These are phyloP conservation scores for Rhopilema esculentum DNA, from an alignment of 30 jellyfish, hydroid and myxozoan species.

Conservation along the genomic window DNA sequence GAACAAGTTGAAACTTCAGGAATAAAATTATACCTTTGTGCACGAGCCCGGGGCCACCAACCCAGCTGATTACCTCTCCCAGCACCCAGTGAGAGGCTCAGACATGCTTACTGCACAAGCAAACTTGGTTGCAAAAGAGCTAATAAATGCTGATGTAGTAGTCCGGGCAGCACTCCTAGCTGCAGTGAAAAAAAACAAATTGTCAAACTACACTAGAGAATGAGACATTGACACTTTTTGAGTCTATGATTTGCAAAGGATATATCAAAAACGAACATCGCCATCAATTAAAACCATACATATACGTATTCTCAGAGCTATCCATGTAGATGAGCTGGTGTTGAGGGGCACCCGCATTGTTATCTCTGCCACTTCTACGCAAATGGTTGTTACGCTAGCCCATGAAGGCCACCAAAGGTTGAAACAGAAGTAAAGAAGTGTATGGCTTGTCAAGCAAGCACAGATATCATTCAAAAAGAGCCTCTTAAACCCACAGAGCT, in stretches of 20 bases:
- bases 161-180: not conserved
- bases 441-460: too few relatives aligned
- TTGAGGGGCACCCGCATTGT: too few relatives aligned
- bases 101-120: slow-evolving; percentile 4
- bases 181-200: slow-evolving; percentile 9
- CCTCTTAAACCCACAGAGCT: not conserved
- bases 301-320: not conserved
- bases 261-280: slow-evolving; percentile 5
- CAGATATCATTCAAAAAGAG: too few relatives aligned
- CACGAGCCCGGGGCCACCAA: slow-evolving; percentile 23
- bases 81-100: slow-evolving; percentile 11
- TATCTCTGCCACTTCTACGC: too few relatives aligned
- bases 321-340: slow-evolving; percentile 17
- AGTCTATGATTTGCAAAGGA: slow-evolving; percentile 1
- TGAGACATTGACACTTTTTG: slow-evolving; percentile 9
- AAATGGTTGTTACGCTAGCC: too few relatives aligned
- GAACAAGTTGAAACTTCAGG: slow-evolving; percentile 50
- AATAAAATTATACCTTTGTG: not conserved
- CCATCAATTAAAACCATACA: not conserved
- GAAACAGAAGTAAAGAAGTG: too few relatives aligned
- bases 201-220: slow-evolving; percentile 12
- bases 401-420: too few relatives aligned
- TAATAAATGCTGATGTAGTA: not conserved
- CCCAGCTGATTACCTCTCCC: slow-evolving; percentile 36
- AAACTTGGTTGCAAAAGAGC: not conserved